Evolutionary conservation across 2,797 vertebrate genomes (phyloP).

Genomic region (Enteromius argenteus): DNA sequence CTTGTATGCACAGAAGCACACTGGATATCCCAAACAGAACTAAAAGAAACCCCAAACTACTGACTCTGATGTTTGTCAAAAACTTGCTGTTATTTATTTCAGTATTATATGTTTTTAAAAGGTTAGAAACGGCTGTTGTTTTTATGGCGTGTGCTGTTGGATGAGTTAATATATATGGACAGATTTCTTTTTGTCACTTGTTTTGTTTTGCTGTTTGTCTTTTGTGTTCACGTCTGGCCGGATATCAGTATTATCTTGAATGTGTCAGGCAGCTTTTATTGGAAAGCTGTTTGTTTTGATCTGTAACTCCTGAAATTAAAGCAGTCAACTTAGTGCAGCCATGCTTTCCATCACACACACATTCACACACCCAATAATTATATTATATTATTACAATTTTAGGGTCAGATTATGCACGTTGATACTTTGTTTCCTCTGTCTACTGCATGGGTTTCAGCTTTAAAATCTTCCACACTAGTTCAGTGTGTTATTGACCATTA

Average conservation of each 20-base stretch:
- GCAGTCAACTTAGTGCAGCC: neutral
- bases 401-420: neutral
- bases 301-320: conserved; percentile 3
- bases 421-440: neutral
- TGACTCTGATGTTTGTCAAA: conserved; percentile 51
- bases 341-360: neutral
- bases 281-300: conserved; percentile 19
- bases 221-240: neutral
- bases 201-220: conserved; percentile 2
- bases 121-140: neutral
- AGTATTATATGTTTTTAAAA: conserved; percentile 63
- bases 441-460: conserved; percentile 2
- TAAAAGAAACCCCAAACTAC: neutral
- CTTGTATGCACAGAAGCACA: conserved; percentile 74
- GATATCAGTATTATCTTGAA: conserved; percentile 39
- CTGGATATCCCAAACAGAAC: conserved; percentile 66
- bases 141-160: conserved; percentile 21
- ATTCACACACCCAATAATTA: neutral
- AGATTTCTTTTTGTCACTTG: neutral
- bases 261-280: conserved; percentile 13
- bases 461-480: conserved; percentile 5
- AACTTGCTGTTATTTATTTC: conserved; percentile 68
- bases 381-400: neutral
- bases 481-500: conserved; percentile 23
- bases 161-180: conserved; percentile 8